Evolutionary conservation across 2,113 vertebrate genomes (phyloP).

Genomic region (Gila orcuttii): DNA sequence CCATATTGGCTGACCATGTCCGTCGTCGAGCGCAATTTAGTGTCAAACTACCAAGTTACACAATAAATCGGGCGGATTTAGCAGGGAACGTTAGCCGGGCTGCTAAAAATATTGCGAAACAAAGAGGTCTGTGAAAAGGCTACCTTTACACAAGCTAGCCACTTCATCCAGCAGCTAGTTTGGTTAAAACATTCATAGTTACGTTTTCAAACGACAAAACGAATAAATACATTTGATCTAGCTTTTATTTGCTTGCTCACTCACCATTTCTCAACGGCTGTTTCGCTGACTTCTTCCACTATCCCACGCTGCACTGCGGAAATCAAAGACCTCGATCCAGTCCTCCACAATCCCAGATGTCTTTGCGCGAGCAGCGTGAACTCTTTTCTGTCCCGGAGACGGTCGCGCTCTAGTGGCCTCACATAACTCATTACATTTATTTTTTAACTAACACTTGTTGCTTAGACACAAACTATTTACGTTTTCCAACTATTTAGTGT

Average conservation of each 20-base stretch:
- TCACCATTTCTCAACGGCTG: constrained; percentile 76
- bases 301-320: constrained; percentile 71
- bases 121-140: constrained; percentile 18
- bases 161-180: not conserved
- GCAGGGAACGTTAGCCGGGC: constrained; percentile 33
- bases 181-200: not conserved
- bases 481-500: not conserved
- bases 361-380: constrained; percentile 29
- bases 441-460: not conserved
- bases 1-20: not conserved
- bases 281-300: constrained; percentile 64
- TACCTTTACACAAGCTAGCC: not conserved
- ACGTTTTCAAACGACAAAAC: not conserved
- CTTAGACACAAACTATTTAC: not conserved
- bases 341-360: constrained; percentile 33
- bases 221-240: not conserved
- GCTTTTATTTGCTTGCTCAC: constrained; percentile 58
- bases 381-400: not conserved
- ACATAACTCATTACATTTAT: not conserved
- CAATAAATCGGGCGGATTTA: not conserved
- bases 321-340: constrained; percentile 44
- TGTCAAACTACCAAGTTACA: not conserved
- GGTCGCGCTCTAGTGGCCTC: constrained; percentile 26
- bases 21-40: not conserved
- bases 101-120: constrained; percentile 53